Conservation (phyloP, 2,888 invertebrate species). For the Nephrotoma flavescens region DNA sequence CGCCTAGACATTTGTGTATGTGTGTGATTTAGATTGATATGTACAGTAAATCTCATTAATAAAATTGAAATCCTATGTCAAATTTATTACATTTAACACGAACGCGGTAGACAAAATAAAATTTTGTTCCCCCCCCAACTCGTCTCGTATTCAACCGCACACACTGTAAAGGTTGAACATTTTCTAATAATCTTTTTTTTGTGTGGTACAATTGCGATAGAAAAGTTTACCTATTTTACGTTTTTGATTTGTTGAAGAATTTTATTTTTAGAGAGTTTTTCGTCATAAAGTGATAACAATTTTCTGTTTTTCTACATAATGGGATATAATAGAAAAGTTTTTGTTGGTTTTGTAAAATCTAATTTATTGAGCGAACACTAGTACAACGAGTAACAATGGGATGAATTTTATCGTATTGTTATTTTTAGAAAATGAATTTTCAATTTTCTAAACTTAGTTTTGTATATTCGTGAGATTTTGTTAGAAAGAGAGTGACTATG, state of each 20-base stretch:
- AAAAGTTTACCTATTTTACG: background rate
- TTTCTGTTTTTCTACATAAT: background rate
- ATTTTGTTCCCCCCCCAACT: too few species aligned
- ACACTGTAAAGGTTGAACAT: background rate
- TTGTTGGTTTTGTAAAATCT: background rate
- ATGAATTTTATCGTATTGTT: background rate
- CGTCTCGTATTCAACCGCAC: background rate
- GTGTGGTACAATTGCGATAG: background rate
- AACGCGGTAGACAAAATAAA: too few species aligned
- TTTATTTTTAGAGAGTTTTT: background rate
- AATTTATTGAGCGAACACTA: background rate
- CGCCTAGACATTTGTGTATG: background rate
- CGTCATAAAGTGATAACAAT: background rate
- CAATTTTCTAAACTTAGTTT: background rate
- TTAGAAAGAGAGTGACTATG: background rate
- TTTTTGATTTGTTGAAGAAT: background rate
- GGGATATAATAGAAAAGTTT: background rate
- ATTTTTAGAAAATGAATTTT: background rate
- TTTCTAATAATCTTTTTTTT: background rate
- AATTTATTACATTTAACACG: too few species aligned
- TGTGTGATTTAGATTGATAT: background rate
- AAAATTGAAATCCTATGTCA: background rate
- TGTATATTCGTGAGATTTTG: background rate
- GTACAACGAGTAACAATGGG: background rate
- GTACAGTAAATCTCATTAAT: background rate